Base-by-base conservation (phyloP, 92 coral and sea anemone genomes). In the Isaurus tuberculatus region DNA sequence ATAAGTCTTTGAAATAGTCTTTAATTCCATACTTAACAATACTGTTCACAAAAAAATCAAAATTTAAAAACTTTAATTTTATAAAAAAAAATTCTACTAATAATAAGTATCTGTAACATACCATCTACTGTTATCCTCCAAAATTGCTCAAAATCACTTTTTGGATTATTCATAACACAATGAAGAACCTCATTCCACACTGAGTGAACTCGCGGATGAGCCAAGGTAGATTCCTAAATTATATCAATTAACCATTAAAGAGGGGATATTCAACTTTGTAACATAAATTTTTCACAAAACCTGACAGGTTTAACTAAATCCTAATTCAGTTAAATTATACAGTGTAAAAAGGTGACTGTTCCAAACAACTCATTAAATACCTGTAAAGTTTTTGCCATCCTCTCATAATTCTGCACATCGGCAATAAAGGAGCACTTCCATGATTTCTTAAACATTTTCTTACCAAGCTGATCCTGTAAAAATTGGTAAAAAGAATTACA, bases 111-210 rank as follows among this genome's bases (percentile, higher is more conserved):
- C 30, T 6, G 63, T 14, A 15, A 61, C 74, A 51, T 72, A 96
- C 99, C 94, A 90, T 96, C 98, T 7, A 96, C 89, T 13, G 92
- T 91, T 28, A 85, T 89, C 36, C 49, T 90, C 99, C 99, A 96
- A 82, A 96, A 96, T 44, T 75, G 75, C 61, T 86, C 70, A 84
- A 96, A 87, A 84, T 94, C 94, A 46, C 88, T 48, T 31, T 79
- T 75, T 16, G 90, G 60, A 26, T 93, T 88, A 65, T 83, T 84
- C 28, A 71, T 72, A 68, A 89, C 55, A 32, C 89, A 79, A 17
- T 77, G 46, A 67, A 94, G 68, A 22, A 97, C 80, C 66, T 97
- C 99, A 60, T 86, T 88, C 99, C 99, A 97, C 4, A 94, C 95
- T 83, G 92, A 92, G 80, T 97, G 99, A 13, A 97, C 90, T 79